Evolutionary conservation across 2,888 invertebrate genomes (phyloP), one percentile per base, ranked within the genome.

Genomic region (Cephus rjabovi): DNA sequence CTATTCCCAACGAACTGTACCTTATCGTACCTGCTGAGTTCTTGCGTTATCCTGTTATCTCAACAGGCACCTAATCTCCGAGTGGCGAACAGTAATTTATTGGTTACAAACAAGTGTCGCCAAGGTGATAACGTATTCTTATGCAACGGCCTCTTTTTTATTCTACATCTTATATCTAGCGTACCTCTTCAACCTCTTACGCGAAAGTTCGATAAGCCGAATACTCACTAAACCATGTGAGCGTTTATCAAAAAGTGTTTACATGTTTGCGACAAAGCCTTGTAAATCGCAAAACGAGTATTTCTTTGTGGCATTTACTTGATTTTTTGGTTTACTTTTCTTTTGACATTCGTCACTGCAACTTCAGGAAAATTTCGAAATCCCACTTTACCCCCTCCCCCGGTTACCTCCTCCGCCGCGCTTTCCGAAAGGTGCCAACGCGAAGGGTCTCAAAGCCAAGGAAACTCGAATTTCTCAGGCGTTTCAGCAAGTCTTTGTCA

Each of bases 401-500:
- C 34, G 40, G 31, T 6, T n/a, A 31, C 35, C 30, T 35, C 4
- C 15, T 34, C n/a, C 9, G 1, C n/a, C 23, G 6, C 1, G 34
- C 71, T 56, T 30, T 68, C 15, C 76, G 33, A 68, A n/a, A 30
- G 15, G 73, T 37, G 68, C 75, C 75, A 56, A 74, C 56, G 69
- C 73, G 40, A 73, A 74, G 68, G 69, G n/a, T 34, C 69, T 31
- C 30, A 76, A 75, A 81, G 82, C 77, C 78, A 81, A 83, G 81
- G 40, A 75, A 34, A 74, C 15, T 3, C 77, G 76, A 76, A 81
- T 87, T 83, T 87, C 82, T 85, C 79, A 81, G 77, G 81, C 82
- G 78, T 84, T 87, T 85, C 82, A 79, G 81, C 80, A 83, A 79
- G 84, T 83, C 84, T 86, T 87, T 85, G 83, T 83, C 80, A 82